These are phyloP conservation scores for Ashinkailepas kermadecensis DNA, from an alignment of 2,888 invertebrate genomes.

Conservation along the genomic window DNA sequence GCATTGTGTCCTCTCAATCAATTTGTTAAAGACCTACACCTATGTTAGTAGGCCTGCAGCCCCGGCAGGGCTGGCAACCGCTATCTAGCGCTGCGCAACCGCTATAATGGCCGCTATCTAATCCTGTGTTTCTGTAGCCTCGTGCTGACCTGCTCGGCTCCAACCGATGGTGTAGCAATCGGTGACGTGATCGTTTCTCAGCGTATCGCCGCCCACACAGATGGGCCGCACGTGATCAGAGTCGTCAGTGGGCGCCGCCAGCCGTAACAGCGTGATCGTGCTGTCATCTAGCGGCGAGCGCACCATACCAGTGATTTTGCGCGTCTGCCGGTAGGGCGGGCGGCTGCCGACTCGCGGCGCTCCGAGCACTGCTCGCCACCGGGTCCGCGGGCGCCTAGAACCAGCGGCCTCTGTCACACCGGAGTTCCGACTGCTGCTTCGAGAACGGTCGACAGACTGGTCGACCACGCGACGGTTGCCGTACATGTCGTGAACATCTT, in stretches of 20 bases:
- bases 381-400: neutral
- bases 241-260: neutral
- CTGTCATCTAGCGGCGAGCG: constrained; percentile 5
- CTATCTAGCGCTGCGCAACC: too few species aligned
- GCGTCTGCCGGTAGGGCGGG: neutral
- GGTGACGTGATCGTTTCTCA: neutral
- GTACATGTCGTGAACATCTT: neutral
- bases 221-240: neutral
- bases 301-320: constrained; percentile 1
- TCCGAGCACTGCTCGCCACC: neutral
- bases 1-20: too few species aligned
- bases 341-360: neutral
- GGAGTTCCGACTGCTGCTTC: neutral
- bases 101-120: too few species aligned
- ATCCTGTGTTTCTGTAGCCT: too few species aligned
- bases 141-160: neutral
- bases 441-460: too few species aligned
- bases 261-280: neutral
- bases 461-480: neutral
- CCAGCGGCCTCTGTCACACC: neutral
- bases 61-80: too few species aligned
- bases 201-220: neutral
- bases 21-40: too few species aligned
- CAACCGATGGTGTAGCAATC: neutral
- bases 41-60: too few species aligned